Evolutionary conservation across 2,888 invertebrate genomes (phyloP), one percentile per base, ranked within the genome.

Genomic region (Sipha maydis): DNA sequence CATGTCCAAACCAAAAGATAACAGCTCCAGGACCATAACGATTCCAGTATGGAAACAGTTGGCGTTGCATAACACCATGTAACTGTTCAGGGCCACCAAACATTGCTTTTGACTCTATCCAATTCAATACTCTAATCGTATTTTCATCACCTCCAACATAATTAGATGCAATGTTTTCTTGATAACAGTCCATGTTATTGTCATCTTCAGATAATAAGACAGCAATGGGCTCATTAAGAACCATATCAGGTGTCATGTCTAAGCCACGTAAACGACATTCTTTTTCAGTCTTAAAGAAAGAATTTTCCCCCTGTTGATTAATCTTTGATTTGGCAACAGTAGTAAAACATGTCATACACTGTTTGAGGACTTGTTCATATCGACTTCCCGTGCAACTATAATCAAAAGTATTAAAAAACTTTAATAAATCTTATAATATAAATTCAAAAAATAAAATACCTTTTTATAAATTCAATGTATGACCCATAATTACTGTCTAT

Each of bases 81-180:
- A 95, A 94, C 90, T 95, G 95, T 90, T 94, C 93, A 92, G 97
- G 97, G 5, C 97, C 98, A 9, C 97, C 98, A 93, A 98, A 98
- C n/a, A 96, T 94, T 0, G 98, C 98, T 93, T 98, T 98, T 91
- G 98, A 98, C 92, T 98, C 98, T 89, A 98, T 97, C 98, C 98
- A 98, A 92, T 98, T 97, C 56, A 85, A 69, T 4, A 85, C 69
- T 85, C 54, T 25, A 54, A 85, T 69, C 19, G 31, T 48, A n/a
- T 69, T 48, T 34, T 78, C 34, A 78, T 5, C 54, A 25, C 54
- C 69, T 48, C 48, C 85, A 34, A 69, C n/a, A 54, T 85, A 85
- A 54, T 78, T 48, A n/a, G 31, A 34, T 25, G 85, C 85, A 9
- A 11, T 75, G 61, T 77, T 25, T 48, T 85, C 48, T n/a, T 77